Conservation (phyloP, 2,113 vertebrate species). For the Petroica traversi region DNA sequence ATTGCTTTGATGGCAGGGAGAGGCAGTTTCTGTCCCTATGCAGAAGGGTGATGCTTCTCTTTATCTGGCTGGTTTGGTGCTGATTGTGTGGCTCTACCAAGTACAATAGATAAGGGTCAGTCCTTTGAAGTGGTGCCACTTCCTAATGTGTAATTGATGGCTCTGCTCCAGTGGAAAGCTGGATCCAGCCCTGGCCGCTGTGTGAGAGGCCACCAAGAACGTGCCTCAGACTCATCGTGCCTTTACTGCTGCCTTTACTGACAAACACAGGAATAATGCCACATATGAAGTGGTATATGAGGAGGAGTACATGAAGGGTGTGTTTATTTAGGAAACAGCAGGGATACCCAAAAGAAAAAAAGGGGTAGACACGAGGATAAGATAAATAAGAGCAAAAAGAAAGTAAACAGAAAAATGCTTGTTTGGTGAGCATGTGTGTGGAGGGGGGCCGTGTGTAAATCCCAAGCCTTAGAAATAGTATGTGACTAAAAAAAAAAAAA, state of each 20-base stretch:
- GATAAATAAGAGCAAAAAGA: neutral
- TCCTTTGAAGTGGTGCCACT: neutral
- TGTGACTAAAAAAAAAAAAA: neutral
- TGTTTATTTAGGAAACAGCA: neutral
- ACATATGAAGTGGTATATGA: fast-evolving
- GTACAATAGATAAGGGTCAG: neutral
- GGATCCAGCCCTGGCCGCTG: fast-evolving
- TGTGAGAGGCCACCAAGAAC: neutral
- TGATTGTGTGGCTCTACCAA: neutral
- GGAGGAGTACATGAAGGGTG: neutral
- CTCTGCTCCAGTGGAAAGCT: neutral
- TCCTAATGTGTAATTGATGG: neutral
- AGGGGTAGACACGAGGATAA: neutral
- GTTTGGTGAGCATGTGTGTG: fast-evolving
- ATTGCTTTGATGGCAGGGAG: neutral
- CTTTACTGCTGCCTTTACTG: neutral
- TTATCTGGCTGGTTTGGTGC: neutral
- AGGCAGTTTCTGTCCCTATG: neutral
- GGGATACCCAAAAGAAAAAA: neutral
- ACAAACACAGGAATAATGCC: neutral
- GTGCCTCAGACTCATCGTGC: neutral
- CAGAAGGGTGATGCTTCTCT: neutral
- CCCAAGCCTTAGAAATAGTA: neutral
- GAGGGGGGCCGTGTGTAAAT: neutral
- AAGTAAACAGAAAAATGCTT: neutral